Conservation (phyloP, 2,888 invertebrate genomes). For the Megamerina dolium region DNA sequence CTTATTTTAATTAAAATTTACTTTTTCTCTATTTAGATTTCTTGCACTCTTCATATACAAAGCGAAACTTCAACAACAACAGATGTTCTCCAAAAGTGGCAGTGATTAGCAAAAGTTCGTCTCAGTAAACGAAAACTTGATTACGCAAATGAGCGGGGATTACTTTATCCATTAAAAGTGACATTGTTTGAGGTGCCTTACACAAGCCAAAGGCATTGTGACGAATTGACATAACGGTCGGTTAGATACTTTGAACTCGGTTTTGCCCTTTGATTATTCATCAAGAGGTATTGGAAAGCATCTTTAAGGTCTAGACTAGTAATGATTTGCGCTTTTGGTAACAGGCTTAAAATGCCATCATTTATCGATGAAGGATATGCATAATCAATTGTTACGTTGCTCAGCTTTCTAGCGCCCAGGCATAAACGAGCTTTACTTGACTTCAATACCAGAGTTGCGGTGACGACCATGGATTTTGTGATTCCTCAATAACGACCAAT, state of each 20-base stretch:
- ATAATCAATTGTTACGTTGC: too few species aligned
- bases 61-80: too few species aligned
- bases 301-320: too few species aligned
- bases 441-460: constrained; percentile 26
- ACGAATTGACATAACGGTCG: constrained; percentile 6
- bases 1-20: background rate
- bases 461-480: constrained; percentile 29
- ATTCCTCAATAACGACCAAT: constrained; percentile 28
- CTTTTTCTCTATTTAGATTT: too few species aligned
- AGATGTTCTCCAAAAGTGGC: background rate
- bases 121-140: constrained; percentile 2
- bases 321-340: constrained; percentile 2
- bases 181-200: constrained; percentile 7
- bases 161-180: too few species aligned
- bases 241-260: constrained; percentile 1
- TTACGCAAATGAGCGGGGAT: background rate
- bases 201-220: too few species aligned
- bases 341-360: constrained; percentile 7
- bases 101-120: background rate
- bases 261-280: too few species aligned
- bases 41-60: too few species aligned
- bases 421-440: constrained; percentile 22
- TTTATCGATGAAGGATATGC: too few species aligned
- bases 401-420: constrained; percentile 29
- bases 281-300: too few species aligned